These are phyloP conservation scores for Drosophila greeni DNA, from an alignment of 2,888 invertebrate genomes.

Conservation along the genomic window DNA sequence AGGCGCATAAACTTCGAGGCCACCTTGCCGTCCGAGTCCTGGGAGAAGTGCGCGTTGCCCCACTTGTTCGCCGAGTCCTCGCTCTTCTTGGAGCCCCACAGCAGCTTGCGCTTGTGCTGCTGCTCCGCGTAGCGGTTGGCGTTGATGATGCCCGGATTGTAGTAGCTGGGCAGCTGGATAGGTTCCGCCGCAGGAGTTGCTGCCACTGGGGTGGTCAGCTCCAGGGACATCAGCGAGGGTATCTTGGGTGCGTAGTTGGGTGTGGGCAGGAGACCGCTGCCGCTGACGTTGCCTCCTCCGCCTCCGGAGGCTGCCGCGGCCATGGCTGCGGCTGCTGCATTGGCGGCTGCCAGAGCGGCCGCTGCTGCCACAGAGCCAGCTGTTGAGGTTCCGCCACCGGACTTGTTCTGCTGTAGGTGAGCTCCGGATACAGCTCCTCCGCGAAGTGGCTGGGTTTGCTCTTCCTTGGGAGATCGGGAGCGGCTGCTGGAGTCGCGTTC, in stretches of 20 bases:
- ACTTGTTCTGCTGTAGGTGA: constrained; percentile 20
- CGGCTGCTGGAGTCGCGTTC: constrained; percentile 58
- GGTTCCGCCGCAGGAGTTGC: constrained; percentile 13
- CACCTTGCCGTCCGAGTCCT: constrained; percentile 94
- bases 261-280: constrained; percentile 57
- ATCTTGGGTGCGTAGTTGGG: constrained; percentile 63
- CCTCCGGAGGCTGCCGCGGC: constrained; percentile 18
- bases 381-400: constrained; percentile 11
- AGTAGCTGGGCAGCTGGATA: constrained; percentile 83
- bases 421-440: constrained; percentile 6
- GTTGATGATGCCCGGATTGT: constrained; percentile 86
- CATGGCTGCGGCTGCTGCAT: constrained; percentile 24
- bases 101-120: constrained; percentile 92
- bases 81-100: constrained; percentile 90
- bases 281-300: constrained; percentile 18
- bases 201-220: constrained; percentile 45
- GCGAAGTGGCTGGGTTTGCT: constrained; percentile 4
- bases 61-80: constrained; percentile 82
- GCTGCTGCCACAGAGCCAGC: constrained; percentile 15
- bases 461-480: constrained; percentile 51
- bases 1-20: constrained; percentile 96
- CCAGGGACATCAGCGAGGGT: constrained; percentile 68
- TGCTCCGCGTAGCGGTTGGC: constrained; percentile 91
- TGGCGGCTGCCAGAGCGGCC: constrained; percentile 27
- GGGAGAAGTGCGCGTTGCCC: constrained; percentile 91